A percentile compares a stretch with the other conserved stretches of the same genome.
Conservation (phyloP, 1,140 invertebrate species). For the Nasonia giraulti region DNA sequence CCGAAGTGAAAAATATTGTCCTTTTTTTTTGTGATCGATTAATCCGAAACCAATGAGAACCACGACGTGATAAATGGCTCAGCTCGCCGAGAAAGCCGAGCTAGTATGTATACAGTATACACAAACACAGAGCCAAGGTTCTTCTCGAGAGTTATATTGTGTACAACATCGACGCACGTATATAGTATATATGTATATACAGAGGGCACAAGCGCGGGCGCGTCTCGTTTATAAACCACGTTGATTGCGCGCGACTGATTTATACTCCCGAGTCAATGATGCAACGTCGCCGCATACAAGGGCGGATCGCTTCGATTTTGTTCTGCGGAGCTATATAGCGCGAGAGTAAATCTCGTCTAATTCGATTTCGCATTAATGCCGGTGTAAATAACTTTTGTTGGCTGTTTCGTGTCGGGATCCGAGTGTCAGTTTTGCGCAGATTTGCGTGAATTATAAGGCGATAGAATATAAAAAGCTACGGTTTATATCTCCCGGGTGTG, state of each 20-base stretch:
- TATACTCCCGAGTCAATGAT: conserved; percentile 25
- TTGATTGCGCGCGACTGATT: conserved; percentile 36
- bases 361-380: too few species aligned
- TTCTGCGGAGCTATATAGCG: background rate
- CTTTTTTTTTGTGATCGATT: conserved; percentile 22
- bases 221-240: conserved; percentile 26
- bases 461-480: too few species aligned
- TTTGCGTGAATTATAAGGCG: too few species aligned
- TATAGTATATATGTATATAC: background rate
- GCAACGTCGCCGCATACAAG: background rate
- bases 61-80: conserved; percentile 3
- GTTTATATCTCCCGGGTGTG: too few species aligned
- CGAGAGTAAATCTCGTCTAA: background rate
- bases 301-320: background rate
- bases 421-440: too few species aligned
- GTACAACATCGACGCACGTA: background rate
- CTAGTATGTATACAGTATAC: background rate
- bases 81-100: background rate
- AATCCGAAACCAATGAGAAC: conserved; percentile 30
- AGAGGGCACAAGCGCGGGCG: background rate
- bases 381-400: background rate
- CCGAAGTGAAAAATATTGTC: background rate
- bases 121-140: background rate
- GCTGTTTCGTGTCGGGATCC: background rate
- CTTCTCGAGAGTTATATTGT: conserved; percentile 31